Percentiles rank a stretch among this genome's conserved stretches.
phyloP scores from a whole-genome alignment of 2,113 vertebrate genomes.

The Vulpes lagopus region DNA sequence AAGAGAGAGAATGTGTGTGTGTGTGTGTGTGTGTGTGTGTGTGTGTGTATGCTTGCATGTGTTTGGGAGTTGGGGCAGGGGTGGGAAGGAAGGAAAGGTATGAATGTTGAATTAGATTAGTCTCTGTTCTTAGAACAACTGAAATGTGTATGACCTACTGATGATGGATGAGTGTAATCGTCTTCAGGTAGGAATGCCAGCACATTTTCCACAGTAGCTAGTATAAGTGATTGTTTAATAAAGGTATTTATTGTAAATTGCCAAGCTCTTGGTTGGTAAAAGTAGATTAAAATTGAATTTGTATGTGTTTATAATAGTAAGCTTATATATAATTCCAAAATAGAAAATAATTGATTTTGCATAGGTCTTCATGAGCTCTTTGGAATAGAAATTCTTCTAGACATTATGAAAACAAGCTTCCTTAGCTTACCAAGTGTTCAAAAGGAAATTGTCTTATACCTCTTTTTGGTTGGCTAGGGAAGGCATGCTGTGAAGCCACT shows the following conservation, averaged over 20 bases:
- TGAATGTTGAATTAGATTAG: constrained; percentile 59
- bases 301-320: constrained; percentile 69
- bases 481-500: constrained; percentile 37
- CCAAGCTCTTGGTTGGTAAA: constrained; percentile 75
- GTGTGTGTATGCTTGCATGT: background rate
- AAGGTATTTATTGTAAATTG: constrained; percentile 78
- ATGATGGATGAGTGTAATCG: background rate
- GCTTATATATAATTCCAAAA: constrained; percentile 62
- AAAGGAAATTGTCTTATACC: constrained; percentile 59
- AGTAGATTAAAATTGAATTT: constrained; percentile 73
- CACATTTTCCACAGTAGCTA: constrained; percentile 64
- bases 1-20: background rate
- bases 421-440: constrained; percentile 65
- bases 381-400: constrained; percentile 73
- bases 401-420: constrained; percentile 67
- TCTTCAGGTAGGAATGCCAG: constrained; percentile 39
- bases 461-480: constrained; percentile 69
- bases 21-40: background rate
- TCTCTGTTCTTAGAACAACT: constrained; percentile 62
- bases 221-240: constrained; percentile 52
- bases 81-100: constrained; percentile 17
- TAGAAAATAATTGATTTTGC: constrained; percentile 71
- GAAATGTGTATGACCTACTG: constrained; percentile 63
- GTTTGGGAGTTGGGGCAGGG: background rate
- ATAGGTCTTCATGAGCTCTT: constrained; percentile 71